Evolutionary conservation across 1,140 invertebrate species (phyloP), one percentile per base, ranked within the genome.

Genomic region (Drosophila rufa): DNA sequence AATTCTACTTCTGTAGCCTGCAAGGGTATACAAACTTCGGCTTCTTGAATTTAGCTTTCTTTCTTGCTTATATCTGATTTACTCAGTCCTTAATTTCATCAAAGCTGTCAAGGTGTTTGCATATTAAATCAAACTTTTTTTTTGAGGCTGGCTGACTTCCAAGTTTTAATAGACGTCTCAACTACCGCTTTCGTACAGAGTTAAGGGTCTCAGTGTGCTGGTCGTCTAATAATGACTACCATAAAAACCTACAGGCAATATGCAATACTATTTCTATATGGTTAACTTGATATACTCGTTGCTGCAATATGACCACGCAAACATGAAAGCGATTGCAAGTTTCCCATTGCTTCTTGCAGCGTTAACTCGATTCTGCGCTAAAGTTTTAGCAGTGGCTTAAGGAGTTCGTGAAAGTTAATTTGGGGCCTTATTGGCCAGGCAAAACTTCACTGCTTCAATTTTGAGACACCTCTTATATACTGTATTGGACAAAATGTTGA

Each of bases 351-450:
- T 68, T 67, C 40, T 65, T 62, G 56, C 40, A 62, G 62, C 62
- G 62, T 69, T 51, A 68, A 30, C 66, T 50, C 45, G 36, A 42
- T 50, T 61, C 62, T 51, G 30, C 30, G n/a, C 62, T 25, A 68
- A 68, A 67, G 66, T 69, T 69, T 69, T 69, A 50, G 43, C 48
- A 67, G 66, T 38, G 67, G 66, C 46, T 66, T 36, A 27, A 62
- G 61, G 27, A 67, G 61, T 68, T 68, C 62, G n/a, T 25, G 19
- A 22, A 22, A 22, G 19, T 22, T 22, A 17, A 25, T 40, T 47
- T 36, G 15, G 25, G 46, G 45, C 30, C 46, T 33, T 67, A 25
- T 36, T 30, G 15, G 36, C 27, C 25, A 17, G 5, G 25, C 43
- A 6, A 66, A 67, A 47, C 33, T 68, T 40, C 25, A 12, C 27